These are phyloP conservation scores for Turdus rufiventris DNA, from an alignment of 2,113 vertebrate genomes.

Conservation along the genomic window DNA sequence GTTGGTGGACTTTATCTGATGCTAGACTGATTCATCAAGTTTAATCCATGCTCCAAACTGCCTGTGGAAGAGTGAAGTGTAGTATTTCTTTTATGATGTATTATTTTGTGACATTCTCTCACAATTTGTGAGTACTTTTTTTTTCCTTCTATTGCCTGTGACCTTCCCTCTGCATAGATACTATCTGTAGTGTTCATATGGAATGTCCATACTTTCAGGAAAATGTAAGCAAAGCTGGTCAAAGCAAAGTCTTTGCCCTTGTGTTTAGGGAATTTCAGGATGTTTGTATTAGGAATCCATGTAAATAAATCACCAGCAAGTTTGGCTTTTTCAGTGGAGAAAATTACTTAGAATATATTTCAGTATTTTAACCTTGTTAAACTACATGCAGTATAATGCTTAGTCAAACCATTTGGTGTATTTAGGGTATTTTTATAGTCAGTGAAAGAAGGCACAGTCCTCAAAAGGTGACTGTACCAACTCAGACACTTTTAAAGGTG, in stretches of 20 bases:
- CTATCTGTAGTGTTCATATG: background rate
- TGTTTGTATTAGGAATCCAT: background rate
- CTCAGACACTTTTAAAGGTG: background rate
- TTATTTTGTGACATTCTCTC: background rate
- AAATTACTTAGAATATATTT: background rate
- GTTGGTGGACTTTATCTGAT: background rate
- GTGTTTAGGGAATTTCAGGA: background rate
- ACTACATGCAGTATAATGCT: background rate
- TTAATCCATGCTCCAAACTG: background rate
- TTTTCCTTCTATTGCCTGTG: background rate
- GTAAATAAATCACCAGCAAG: background rate
- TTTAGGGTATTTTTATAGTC: background rate
- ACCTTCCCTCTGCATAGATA: background rate
- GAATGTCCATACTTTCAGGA: background rate
- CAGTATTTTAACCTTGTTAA: background rate
- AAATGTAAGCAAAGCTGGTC: background rate
- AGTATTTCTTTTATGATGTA: background rate
- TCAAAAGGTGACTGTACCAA: background rate
- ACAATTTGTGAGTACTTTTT: background rate
- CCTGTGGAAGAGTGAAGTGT: background rate
- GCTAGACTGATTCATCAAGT: background rate
- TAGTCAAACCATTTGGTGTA: background rate
- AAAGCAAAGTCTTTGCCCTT: background rate
- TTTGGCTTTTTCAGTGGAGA: background rate
- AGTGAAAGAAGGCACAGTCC: background rate